Percentiles rank a stretch among this genome's conserved stretches.
phyloP scores from a whole-genome alignment of 2,888 invertebrate species.

The Drosophila rellima region DNA sequence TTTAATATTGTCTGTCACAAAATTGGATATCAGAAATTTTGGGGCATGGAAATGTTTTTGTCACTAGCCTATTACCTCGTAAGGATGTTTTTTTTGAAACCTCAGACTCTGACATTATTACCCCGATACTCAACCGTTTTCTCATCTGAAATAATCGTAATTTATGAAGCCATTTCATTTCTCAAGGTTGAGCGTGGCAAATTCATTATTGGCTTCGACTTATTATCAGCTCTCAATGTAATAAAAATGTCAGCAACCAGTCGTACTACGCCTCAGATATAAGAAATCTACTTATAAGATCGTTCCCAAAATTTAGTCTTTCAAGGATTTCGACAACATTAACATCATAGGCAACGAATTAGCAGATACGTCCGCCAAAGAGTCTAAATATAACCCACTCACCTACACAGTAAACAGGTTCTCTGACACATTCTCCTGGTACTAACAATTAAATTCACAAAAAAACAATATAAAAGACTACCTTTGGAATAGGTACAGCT shows the following conservation, averaged over 20 bases:
- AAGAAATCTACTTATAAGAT: not conserved
- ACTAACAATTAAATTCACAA: not conserved
- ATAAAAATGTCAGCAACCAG: not conserved
- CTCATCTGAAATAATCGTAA: not conserved
- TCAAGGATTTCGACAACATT: no score
- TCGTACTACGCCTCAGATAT: not conserved
- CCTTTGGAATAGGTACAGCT: not conserved
- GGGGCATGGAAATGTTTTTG: no score
- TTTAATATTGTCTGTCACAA: no score
- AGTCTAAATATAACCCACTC: not conserved
- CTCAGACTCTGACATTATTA: not conserved
- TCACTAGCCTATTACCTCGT: no score
- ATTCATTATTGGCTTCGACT: not conserved
- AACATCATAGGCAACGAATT: not conserved
- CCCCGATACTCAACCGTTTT: not conserved
- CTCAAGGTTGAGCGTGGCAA: not conserved
- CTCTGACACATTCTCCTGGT: not conserved
- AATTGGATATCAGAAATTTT: no score
- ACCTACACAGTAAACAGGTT: not conserved
- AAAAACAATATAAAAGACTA: constrained; percentile 1
- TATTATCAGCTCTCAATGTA: not conserved
- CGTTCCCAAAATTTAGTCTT: no score
- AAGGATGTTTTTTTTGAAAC: no score
- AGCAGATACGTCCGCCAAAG: not conserved
- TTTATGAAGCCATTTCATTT: not conserved